Conservation (phyloP, 2,888 invertebrate genomes). For the Cistogaster globosa region DNA sequence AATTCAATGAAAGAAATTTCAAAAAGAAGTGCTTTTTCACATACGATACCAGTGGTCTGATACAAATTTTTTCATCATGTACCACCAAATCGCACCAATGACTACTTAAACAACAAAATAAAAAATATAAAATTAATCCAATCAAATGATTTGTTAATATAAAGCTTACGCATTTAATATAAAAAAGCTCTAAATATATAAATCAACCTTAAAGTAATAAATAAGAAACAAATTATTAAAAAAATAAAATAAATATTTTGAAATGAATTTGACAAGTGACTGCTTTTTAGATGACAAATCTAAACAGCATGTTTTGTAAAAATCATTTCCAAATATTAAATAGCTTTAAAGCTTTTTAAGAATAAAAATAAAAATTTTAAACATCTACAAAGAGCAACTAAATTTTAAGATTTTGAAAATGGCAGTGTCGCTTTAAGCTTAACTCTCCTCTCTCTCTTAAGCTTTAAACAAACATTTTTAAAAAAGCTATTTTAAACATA, state of each 20-base stretch:
- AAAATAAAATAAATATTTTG: conserved; percentile 51
- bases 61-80: conserved; percentile 83
- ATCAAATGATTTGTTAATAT: conserved; percentile 14
- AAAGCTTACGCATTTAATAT: conserved; percentile 53
- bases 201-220: conserved; percentile 37
- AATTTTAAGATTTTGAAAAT: conserved; percentile 51
- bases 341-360: conserved; percentile 23
- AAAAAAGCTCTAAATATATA: conserved; percentile 41
- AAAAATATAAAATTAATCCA: conserved; percentile 15
- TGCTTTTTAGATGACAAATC: conserved; percentile 69
- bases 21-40: conserved; percentile 83
- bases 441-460: conserved; percentile 21
- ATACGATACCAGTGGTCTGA: conserved; percentile 84
- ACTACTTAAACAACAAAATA: conserved; percentile 53
- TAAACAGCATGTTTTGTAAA: conserved; percentile 74
- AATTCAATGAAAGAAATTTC: conserved; percentile 71
- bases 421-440: conserved; percentile 64
- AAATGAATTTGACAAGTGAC: conserved; percentile 65
- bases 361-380: not conserved
- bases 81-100: conserved; percentile 81
- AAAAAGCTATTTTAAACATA: conserved; percentile 29
- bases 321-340: conserved; percentile 68
- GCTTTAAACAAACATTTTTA: conserved; percentile 31
- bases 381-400: conserved; percentile 14
- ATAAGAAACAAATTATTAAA: not conserved